Conservation (phyloP, 2,113 vertebrate species). For the Equus przewalskii region DNA sequence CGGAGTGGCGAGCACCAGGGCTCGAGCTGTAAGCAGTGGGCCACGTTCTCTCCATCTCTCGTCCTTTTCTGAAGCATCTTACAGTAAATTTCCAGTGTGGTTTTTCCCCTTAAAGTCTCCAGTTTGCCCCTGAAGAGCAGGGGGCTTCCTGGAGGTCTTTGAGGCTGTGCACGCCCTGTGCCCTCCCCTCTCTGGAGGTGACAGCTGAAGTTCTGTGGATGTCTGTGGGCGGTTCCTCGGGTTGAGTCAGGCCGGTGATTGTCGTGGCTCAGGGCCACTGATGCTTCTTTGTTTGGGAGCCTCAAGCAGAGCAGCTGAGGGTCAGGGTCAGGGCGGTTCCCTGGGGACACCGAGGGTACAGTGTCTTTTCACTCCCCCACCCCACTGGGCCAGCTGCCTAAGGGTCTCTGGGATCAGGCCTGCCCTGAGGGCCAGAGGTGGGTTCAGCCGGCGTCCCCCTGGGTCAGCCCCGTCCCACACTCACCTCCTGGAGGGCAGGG, state of each 20-base stretch:
- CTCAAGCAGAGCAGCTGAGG: neutral
- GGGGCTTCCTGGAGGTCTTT: neutral
- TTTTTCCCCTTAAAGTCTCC: neutral
- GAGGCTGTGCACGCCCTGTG: neutral
- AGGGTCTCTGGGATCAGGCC: neutral
- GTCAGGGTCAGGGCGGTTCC: neutral
- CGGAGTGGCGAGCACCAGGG: rapidly evolving
- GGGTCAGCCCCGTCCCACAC: rapidly evolving
- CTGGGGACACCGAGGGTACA: neutral
- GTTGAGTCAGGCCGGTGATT: too few species aligned
- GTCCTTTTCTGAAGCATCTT: neutral
- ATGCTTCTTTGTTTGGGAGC: too few species aligned
- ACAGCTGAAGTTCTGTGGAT: rapidly evolving
- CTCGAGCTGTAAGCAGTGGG: rapidly evolving
- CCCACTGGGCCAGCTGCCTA: neutral
- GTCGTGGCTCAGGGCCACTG: neutral
- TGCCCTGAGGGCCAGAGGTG: neutral
- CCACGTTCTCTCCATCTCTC: rapidly evolving
- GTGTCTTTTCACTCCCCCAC: neutral
- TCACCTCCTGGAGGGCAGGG: neutral
- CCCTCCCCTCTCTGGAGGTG: neutral
- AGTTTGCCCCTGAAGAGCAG: neutral
- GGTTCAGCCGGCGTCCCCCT: neutral
- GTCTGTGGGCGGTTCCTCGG: neutral
- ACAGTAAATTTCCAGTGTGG: too few species aligned